Evolutionary conservation across 2,113 vertebrate genomes (phyloP).

Genomic region (Procavia capensis): DNA sequence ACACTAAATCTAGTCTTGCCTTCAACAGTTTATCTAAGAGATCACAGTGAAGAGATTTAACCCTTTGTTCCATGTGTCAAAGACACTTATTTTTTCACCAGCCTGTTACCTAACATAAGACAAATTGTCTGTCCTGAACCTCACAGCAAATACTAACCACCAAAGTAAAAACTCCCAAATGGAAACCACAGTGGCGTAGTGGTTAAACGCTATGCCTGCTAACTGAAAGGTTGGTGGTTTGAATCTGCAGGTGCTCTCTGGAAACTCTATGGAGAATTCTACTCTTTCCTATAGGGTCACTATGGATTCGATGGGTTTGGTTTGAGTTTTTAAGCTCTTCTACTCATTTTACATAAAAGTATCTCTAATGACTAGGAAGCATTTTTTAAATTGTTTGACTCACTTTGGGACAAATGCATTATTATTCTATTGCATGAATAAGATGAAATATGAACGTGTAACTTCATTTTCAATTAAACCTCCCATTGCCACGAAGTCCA

Average conservation of each 20-base stretch:
- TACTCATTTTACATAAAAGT: neutral
- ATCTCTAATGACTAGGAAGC: neutral
- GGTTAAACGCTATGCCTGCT: too few relatives aligned
- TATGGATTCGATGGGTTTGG: too few relatives aligned
- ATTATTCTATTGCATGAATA: neutral
- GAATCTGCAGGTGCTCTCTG: too few relatives aligned
- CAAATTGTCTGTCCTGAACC: neutral
- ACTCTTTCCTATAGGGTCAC: too few relatives aligned
- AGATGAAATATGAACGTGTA: neutral
- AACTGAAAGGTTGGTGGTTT: too few relatives aligned
- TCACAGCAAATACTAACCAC: neutral
- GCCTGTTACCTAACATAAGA: neutral
- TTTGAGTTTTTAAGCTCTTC: too few relatives aligned
- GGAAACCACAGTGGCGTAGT: too few relatives aligned
- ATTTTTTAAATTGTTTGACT: neutral
- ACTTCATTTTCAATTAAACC: neutral
- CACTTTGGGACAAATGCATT: neutral
- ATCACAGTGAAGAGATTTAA: neutral
- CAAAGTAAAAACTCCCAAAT: neutral
- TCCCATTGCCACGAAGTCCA: neutral
- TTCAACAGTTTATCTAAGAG: neutral
- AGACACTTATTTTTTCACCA: constrained; percentile 2
- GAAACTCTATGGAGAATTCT: too few relatives aligned
- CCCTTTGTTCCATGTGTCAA: neutral
- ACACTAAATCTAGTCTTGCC: neutral